Percentiles rank a stretch among this genome's conserved stretches.
Evolutionary conservation across 2,888 invertebrate species (phyloP).

Genomic region (Drosophila pseudotakahashii): DNA sequence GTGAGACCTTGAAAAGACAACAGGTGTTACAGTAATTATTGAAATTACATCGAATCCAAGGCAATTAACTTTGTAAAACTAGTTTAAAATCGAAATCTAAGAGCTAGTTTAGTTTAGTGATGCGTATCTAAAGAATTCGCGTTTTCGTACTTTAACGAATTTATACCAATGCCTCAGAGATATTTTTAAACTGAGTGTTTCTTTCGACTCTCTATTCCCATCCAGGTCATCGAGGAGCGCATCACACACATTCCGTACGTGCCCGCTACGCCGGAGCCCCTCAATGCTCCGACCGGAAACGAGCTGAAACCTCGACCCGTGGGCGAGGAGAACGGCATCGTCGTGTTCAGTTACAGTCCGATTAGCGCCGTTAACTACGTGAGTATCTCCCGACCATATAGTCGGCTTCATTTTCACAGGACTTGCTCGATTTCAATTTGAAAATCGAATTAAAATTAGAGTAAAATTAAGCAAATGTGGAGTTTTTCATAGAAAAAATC

Average conservation of each 20-base stretch:
- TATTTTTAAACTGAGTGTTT: not conserved
- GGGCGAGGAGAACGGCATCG: constrained; percentile 93
- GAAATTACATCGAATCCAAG: not conserved
- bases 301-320: constrained; percentile 94
- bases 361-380: constrained; percentile 95
- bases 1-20: not conserved
- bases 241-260: constrained; percentile 91
- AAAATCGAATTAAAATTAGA: not conserved
- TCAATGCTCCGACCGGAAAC: constrained; percentile 90
- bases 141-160: not conserved
- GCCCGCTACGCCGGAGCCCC: constrained; percentile 91
- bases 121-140: not conserved
- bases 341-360: constrained; percentile 93
- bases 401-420: no score
- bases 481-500: no score
- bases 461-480: no score
- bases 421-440: not conserved
- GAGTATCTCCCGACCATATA: constrained; percentile 82
- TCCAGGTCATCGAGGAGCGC: constrained; percentile 92
- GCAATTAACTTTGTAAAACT: no score
- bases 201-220: not conserved
- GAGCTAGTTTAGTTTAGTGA: no score
- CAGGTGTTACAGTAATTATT: not conserved
- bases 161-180: no score
- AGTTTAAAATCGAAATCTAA: no score